phyloP scores from a whole-genome alignment of 1,140 invertebrate genomes.

The Ganaspis sp. region DNA sequence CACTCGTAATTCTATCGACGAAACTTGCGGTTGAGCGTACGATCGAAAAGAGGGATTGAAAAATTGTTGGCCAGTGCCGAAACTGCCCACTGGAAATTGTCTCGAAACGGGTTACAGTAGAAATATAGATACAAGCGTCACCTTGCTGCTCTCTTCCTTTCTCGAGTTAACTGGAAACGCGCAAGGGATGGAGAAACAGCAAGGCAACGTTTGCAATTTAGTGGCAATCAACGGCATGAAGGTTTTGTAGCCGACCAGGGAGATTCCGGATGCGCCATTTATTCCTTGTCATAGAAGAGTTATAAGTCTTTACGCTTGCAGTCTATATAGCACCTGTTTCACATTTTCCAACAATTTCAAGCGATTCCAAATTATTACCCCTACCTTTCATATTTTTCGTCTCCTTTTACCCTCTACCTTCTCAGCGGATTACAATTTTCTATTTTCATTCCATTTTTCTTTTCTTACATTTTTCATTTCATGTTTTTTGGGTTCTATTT shows the following conservation, averaged over 20 bases:
- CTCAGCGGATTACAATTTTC: too few species aligned
- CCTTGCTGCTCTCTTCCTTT: conserved; percentile 45
- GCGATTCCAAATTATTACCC: neutral
- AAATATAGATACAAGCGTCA: conserved; percentile 48
- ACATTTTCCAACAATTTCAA: conserved; percentile 6
- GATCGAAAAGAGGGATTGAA: conserved; percentile 48
- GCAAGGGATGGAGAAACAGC: conserved; percentile 56
- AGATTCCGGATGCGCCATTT: conserved; percentile 64
- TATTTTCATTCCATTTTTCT: too few species aligned
- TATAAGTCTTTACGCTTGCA: conserved; percentile 46
- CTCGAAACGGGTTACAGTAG: conserved; percentile 50
- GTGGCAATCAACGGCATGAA: conserved; percentile 67
- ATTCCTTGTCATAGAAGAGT: conserved; percentile 60
- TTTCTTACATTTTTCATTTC: neutral
- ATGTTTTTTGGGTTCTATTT: too few species aligned
- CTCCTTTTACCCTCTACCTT: neutral
- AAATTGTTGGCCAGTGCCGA: conserved; percentile 40
- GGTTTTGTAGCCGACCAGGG: conserved; percentile 66
- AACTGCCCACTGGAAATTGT: conserved; percentile 54
- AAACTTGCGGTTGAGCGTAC: conserved; percentile 41
- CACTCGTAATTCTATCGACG: conserved; percentile 21
- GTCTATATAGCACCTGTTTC: neutral
- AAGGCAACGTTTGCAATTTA: conserved; percentile 66
- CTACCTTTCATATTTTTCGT: neutral
- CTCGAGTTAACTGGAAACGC: conserved; percentile 51